These are phyloP conservation scores for Recurvirostra avosetta DNA, from an alignment of 2,113 vertebrate genomes.

Conservation along the genomic window DNA sequence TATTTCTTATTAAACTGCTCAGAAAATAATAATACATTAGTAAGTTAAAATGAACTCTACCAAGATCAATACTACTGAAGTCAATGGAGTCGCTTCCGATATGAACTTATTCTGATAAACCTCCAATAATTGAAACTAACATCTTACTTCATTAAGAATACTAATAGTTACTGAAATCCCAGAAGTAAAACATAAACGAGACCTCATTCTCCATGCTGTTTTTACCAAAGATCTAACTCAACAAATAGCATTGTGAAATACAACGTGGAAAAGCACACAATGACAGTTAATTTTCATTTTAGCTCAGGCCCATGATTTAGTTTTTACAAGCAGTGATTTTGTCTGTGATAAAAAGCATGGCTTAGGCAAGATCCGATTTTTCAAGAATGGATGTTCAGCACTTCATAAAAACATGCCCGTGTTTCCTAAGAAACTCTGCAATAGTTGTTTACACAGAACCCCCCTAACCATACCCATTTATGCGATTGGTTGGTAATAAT, in stretches of 20 bases:
- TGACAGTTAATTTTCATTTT: not conserved
- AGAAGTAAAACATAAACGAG: not conserved
- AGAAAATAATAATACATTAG: not conserved
- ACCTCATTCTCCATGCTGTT: not conserved
- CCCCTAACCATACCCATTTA: not conserved
- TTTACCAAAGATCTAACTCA: conserved; percentile 34
- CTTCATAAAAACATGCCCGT: fast-evolving
- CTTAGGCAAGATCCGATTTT: not conserved
- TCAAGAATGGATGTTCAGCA: not conserved
- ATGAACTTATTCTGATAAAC: not conserved
- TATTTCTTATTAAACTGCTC: not conserved
- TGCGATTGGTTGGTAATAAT: not conserved
- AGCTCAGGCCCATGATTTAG: not conserved
- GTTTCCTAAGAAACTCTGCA: not conserved
- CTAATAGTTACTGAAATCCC: conserved; percentile 28
- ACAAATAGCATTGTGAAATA: not conserved
- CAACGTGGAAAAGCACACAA: not conserved
- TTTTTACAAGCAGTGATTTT: not conserved
- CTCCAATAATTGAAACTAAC: not conserved
- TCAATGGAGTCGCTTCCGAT: not conserved
- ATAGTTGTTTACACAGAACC: not conserved
- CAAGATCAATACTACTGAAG: not conserved
- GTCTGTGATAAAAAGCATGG: not conserved
- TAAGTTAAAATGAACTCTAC: not conserved
- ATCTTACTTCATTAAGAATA: conserved; percentile 10